Evolutionary conservation across 2,113 vertebrate genomes (phyloP).

Genomic region (Cephalopholis sonnerati): DNA sequence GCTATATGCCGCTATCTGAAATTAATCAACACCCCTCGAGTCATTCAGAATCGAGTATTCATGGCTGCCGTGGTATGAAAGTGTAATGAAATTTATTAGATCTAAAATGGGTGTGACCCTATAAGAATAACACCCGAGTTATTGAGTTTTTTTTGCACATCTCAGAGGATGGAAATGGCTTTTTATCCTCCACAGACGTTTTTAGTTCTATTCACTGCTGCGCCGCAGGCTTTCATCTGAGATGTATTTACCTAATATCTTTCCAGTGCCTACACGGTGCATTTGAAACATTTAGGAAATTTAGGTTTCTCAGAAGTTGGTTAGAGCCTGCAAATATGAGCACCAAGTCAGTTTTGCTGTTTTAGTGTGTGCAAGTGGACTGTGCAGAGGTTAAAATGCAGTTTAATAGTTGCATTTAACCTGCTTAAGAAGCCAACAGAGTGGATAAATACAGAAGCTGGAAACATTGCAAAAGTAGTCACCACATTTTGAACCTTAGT

Average conservation of each 20-base stretch:
- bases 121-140: conserved; percentile 51
- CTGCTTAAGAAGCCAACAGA: neutral
- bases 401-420: neutral
- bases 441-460: neutral
- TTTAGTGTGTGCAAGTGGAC: neutral
- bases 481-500: conserved; percentile 7
- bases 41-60: conserved; percentile 52
- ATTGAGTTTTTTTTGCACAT: conserved; percentile 50
- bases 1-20: conserved; percentile 60
- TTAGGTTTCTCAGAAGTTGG: conserved; percentile 16
- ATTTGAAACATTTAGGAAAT: conserved; percentile 29
- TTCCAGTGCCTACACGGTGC: conserved; percentile 18
- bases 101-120: conserved; percentile 61
- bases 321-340: neutral
- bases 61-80: conserved; percentile 29
- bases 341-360: neutral
- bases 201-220: conserved; percentile 24
- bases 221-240: conserved; percentile 47
- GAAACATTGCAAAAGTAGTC: neutral
- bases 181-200: conserved; percentile 38
- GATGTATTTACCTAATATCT: conserved; percentile 44
- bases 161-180: conserved; percentile 38
- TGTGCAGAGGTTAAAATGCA: neutral
- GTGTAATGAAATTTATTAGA: conserved; percentile 64
- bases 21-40: conserved; percentile 69